Percentiles rank a stretch among this genome's conserved stretches.
These are phyloP conservation scores for Diachrysia chrysitis DNA, from an alignment of 2,888 invertebrate species.

Conservation along the genomic window DNA sequence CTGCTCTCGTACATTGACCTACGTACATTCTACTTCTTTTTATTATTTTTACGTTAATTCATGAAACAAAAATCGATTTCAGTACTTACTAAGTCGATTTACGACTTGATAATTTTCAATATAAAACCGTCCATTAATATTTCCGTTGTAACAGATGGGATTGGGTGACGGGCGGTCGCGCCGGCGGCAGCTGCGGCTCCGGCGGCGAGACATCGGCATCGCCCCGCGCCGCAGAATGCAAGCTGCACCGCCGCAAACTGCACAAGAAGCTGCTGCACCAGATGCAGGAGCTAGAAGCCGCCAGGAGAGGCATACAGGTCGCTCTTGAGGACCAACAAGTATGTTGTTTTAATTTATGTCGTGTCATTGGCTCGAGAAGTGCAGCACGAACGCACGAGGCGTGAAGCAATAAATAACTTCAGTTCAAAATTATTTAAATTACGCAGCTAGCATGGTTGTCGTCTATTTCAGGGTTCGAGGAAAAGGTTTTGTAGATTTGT, in stretches of 20 bases:
- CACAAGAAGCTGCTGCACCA: slow-evolving; percentile 92
- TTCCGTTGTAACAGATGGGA: slow-evolving; percentile 91
- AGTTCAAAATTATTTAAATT: not conserved
- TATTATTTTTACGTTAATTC: too few relatives aligned
- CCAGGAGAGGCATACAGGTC: slow-evolving; percentile 90
- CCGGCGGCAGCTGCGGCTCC: slow-evolving; percentile 61
- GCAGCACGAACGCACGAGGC: not conserved
- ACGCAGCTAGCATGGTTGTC: not conserved
- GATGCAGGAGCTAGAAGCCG: slow-evolving; percentile 92
- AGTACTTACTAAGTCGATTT: too few relatives aligned
- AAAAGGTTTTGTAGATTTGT: not conserved
- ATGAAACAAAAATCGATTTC: too few relatives aligned
- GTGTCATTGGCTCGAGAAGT: slow-evolving; percentile 3
- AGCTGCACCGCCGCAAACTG: slow-evolving; percentile 91
- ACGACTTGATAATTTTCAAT: too few relatives aligned
- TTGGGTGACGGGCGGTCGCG: slow-evolving; percentile 93
- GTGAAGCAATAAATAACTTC: not conserved
- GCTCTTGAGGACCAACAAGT: slow-evolving; percentile 91
- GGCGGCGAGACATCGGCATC: slow-evolving; percentile 63
- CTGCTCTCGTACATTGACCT: too few relatives aligned
- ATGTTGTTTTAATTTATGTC: slow-evolving; percentile 46
- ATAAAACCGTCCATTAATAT: too few relatives aligned
- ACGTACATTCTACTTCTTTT: too few relatives aligned
- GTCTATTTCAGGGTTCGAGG: not conserved
- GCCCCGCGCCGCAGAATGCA: slow-evolving; percentile 77